Percentiles rank a stretch among this genome's conserved stretches.
Evolutionary conservation across 2,113 vertebrate species (phyloP).

Genomic region (Daubentonia madagascariensis): DNA sequence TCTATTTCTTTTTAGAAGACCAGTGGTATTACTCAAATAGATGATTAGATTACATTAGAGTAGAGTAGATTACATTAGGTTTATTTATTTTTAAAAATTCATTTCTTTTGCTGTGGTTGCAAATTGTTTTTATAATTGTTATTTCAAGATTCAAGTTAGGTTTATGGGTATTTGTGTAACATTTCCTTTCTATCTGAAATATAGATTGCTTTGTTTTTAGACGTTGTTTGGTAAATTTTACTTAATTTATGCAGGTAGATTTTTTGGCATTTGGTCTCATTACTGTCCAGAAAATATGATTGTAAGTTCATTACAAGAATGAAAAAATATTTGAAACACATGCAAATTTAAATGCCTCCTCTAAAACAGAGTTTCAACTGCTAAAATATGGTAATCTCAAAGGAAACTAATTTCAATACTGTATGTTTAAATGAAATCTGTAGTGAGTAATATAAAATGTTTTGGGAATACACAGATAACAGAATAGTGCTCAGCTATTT

Average conservation of each 20-base stretch:
- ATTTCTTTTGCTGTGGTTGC: neutral
- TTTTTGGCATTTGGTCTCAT: neutral
- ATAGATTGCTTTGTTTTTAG: neutral
- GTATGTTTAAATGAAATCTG: neutral
- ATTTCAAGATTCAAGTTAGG: neutral
- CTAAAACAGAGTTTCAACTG: neutral
- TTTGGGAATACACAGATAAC: neutral
- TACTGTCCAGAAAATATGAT: neutral
- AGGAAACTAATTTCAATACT: neutral
- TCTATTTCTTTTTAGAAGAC: neutral
- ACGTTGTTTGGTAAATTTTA: neutral
- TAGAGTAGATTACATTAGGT: neutral
- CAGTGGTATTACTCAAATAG: neutral
- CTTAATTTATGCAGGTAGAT: neutral
- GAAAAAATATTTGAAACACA: neutral
- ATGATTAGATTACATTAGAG: neutral
- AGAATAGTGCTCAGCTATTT: neutral
- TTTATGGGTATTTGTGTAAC: neutral
- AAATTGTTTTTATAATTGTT: conserved; percentile 10
- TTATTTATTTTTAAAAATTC: neutral
- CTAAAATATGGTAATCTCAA: neutral
- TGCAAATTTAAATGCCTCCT: neutral
- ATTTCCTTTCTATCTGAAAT: neutral
- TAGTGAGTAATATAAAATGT: neutral
- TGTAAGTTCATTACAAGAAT: neutral